Percentiles rank a stretch among this genome's conserved stretches.
Conservation (phyloP, 2,888 invertebrate genomes). For the Sinhomidia bicolor region DNA sequence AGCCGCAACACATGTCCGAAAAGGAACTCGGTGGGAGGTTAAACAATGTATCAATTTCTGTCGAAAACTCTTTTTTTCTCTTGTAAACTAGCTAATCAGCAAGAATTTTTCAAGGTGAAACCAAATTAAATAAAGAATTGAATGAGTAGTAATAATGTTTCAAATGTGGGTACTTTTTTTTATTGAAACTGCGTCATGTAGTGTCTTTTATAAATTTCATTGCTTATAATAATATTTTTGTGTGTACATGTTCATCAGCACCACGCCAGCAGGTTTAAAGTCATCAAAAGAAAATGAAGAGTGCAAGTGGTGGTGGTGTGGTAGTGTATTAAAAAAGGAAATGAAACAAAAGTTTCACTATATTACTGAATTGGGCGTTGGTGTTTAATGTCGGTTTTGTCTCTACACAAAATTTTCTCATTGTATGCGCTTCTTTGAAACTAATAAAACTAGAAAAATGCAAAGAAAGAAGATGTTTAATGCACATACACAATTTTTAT, state of each 20-base stretch:
- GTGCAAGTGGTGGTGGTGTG: conserved; percentile 30
- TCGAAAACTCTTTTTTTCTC: conserved; percentile 24
- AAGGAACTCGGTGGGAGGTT: conserved; percentile 47
- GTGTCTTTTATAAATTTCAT: not conserved
- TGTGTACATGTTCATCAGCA: not conserved
- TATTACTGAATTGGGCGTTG: conserved; percentile 62
- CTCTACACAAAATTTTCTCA: conserved; percentile 9
- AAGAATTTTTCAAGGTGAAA: conserved; percentile 37
- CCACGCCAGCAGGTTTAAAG: not conserved
- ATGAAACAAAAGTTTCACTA: conserved; percentile 51
- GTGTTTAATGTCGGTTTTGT: conserved; percentile 48
- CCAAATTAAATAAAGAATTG: conserved; percentile 14
- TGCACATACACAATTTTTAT: conserved; percentile 11
- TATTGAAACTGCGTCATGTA: not conserved
- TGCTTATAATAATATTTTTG: not conserved
- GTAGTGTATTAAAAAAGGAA: conserved; percentile 24
- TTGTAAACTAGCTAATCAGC: not conserved
- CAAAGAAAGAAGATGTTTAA: not conserved
- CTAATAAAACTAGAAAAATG: not conserved
- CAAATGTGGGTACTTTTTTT: not conserved
- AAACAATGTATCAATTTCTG: conserved; percentile 22
- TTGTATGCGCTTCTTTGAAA: not conserved
- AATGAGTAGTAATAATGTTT: not conserved
- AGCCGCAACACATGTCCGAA: conserved; percentile 13
- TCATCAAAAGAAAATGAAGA: conserved; percentile 43